Evolutionary conservation across 2,113 vertebrate genomes (phyloP), one percentile per base, ranked within the genome.

Genomic region (Limanda limanda): DNA sequence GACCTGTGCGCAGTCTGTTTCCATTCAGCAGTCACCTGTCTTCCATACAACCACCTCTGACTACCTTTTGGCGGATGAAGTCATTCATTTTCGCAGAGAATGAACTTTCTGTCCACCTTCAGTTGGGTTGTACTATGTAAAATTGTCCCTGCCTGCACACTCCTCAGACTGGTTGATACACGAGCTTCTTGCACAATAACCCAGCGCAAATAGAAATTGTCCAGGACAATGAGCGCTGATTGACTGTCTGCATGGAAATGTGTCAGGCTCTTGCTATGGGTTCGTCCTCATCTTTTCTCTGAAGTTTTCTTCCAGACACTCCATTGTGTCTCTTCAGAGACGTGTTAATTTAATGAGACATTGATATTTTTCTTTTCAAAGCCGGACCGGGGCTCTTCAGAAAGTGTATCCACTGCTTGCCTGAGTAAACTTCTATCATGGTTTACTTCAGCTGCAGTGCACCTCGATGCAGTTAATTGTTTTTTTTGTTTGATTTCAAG

Each of bases 51-150:
- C 37, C 27, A 55, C 68, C 47, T 60, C 66, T 79, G 61, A 75
- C 63, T 57, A 31, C 47, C 47, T 73, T 68, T 81, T 81, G 23
- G 40, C 37, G 70, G 60, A 68, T 75, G 14, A 45, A 82, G 60
- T 67, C 25, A 42, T 58, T 83, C 24, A 71, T 86, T 82, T 81
- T 74, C 60, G 27, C 45, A 60, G n/a, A 24, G 54, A 54, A 45
- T 60, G 21, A 77, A 52, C 27, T 24, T 72, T 35, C 20, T 51
- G 55, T 66, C 68, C 45, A 24, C 21, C 51, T 61, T 76, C 17
- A 62, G 31, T 77, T 21, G n/a, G 37, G 65, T 58, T 64, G 58
- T 55, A n/a, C 18, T 25, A 14, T 78, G 31, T 59, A 67, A 71
- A 82, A 79, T 48, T 56, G 31, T 61, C 25, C 20, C 35, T 12